Base-by-base conservation (phyloP, 2,888 invertebrate genomes). In the Sacculina carcini region DNA sequence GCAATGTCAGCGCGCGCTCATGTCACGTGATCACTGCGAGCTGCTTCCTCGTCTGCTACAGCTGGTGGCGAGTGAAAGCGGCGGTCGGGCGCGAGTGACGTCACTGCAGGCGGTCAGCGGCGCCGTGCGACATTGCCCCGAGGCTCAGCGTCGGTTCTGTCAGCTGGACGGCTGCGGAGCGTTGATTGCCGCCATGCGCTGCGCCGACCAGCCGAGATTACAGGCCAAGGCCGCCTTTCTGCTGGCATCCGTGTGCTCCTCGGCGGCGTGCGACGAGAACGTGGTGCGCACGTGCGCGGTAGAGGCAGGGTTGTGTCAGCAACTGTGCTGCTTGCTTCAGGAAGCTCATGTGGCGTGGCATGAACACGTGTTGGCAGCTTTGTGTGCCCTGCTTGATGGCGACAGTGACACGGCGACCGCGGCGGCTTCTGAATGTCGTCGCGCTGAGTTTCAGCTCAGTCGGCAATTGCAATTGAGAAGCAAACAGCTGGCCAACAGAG, bases 361-460 rank as follows among this genome's bases (percentile, higher is more conserved):
- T 28, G 44, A 44, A 19, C 44, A 44, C 44, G 28, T 44, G 28
- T 28, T 44, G 28, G 44, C 44, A n/a, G 44, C 44, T n/a, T 28
- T 44, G 16, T n/a, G 3, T 3, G 16, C n/a, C 7, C 44, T 44
- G 44, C 28, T 28, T 5, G 44, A 44, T 19, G 44, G 44, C 16
- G 44, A 28, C 9, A n/a, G n/a, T n/a, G n/a, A n/a, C n/a, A n/a
- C n/a, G n/a, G n/a, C n/a, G n/a, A n/a, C n/a, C n/a, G 10, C 1
- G 28, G 44, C 44, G 16, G 44, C 44, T 2, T 26, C 28, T 10
- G 44, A 44, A 19, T 44, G 44, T 14, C 44, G 44, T 19, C 44
- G 44, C 28, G 28, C 44, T 3, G 28, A 44, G 44, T 28, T 44
- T 26, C 44, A n/a, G 44, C 44, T 44, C 9, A 28, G 16, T 19